These are phyloP conservation scores for Ivindomyrus marchei DNA, from an alignment of 2,113 vertebrate genomes.

Conservation along the genomic window DNA sequence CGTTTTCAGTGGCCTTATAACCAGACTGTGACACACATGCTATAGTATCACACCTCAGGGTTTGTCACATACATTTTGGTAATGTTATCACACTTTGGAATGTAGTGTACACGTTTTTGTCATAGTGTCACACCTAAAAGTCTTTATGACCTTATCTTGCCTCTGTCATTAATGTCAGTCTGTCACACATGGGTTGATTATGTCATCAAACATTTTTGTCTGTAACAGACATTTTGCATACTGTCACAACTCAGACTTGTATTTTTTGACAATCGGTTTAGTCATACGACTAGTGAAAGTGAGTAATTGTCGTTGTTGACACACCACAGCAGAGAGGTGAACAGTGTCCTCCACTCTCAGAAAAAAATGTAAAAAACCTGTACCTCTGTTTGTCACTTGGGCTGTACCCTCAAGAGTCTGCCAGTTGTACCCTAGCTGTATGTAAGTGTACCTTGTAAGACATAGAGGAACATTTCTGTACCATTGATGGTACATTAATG, in stretches of 20 bases:
- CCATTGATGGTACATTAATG: too few species aligned
- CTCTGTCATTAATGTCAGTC: background rate
- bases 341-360: background rate
- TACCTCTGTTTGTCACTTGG: too few species aligned
- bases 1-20: background rate
- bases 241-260: background rate
- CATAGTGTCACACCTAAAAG: background rate
- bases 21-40: background rate
- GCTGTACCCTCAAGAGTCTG: too few species aligned
- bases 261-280: background rate
- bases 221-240: background rate
- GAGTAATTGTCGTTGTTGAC: background rate
- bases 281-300: background rate
- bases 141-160: background rate
- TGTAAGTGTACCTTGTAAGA: too few species aligned
- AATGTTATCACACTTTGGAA: background rate
- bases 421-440: too few species aligned
- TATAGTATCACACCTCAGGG: background rate
- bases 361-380: too few species aligned
- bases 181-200: background rate
- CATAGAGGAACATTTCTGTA: too few species aligned
- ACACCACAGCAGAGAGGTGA: background rate
- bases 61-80: background rate
- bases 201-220: background rate
- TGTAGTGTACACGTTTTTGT: background rate